A percentile compares a stretch with the other conserved stretches of the same genome.
phyloP scores from a whole-genome alignment of 2,888 invertebrate genomes.

The Machimus rusticus region DNA sequence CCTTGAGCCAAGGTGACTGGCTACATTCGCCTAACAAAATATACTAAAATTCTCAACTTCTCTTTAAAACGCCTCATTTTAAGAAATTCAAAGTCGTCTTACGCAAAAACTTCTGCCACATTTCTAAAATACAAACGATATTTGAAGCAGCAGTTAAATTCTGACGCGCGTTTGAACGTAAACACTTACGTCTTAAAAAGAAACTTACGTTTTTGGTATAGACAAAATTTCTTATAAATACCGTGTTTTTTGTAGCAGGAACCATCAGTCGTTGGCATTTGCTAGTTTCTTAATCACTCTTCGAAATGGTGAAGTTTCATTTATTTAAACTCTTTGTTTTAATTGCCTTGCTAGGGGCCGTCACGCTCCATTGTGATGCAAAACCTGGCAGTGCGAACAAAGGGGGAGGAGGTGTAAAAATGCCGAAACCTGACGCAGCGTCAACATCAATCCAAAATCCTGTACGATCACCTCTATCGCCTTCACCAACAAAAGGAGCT shows the following conservation, averaged over 20 bases:
- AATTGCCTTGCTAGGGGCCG: background rate
- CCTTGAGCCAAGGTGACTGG: background rate
- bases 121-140: background rate
- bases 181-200: background rate
- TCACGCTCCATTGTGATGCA: background rate
- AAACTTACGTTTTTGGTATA: background rate
- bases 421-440: too few relatives aligned
- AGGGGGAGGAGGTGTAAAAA: too few relatives aligned
- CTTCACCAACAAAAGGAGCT: too few relatives aligned
- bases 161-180: background rate
- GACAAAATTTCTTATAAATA: background rate
- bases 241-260: background rate
- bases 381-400: background rate
- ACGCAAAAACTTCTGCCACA: background rate
- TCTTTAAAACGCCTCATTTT: too few relatives aligned
- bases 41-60: background rate
- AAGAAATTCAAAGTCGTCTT: background rate
- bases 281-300: background rate
- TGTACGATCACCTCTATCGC: too few relatives aligned
- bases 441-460: too few relatives aligned
- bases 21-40: background rate
- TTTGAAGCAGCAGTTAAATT: background rate
- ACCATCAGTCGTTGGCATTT: background rate
- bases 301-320: background rate
- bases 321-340: background rate